Evolutionary conservation across 2,797 vertebrate genomes (phyloP).

Genomic region (Lagorchestes hirsutus): DNA sequence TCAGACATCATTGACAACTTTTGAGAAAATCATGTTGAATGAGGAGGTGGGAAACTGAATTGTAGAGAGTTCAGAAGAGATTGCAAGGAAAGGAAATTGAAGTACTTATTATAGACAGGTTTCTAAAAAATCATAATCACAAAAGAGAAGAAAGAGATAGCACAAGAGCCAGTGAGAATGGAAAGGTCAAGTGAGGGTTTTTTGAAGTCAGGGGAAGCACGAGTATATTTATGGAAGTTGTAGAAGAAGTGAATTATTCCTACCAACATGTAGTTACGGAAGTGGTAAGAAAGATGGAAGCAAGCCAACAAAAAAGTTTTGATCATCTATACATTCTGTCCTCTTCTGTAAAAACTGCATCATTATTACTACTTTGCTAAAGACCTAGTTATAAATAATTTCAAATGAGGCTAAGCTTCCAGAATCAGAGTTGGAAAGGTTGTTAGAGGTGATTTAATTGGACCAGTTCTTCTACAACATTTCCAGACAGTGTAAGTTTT

Average conservation of each 20-base stretch:
- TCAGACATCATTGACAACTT: background rate
- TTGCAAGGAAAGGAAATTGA: background rate
- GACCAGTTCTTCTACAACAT: background rate
- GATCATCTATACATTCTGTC: background rate
- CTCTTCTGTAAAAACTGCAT: background rate
- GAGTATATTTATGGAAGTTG: background rate
- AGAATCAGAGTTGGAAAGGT: background rate
- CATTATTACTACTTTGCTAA: background rate
- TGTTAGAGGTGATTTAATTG: background rate
- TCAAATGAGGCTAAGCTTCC: background rate
- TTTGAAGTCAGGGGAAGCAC: background rate
- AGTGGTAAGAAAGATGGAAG: background rate
- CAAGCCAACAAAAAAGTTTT: background rate
- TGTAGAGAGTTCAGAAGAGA: background rate
- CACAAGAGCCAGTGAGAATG: background rate
- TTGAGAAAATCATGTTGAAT: background rate
- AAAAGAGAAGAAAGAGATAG: background rate
- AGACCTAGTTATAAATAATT: background rate
- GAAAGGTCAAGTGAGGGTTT: background rate
- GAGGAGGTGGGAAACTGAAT: background rate
- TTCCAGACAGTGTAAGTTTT: background rate
- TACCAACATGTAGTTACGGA: background rate
- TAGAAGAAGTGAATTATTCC: background rate
- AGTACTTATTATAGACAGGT: background rate
- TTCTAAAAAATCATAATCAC: background rate